Evolutionary conservation across 2,888 invertebrate genomes (phyloP).

Genomic region (Saturnia japonica): DNA sequence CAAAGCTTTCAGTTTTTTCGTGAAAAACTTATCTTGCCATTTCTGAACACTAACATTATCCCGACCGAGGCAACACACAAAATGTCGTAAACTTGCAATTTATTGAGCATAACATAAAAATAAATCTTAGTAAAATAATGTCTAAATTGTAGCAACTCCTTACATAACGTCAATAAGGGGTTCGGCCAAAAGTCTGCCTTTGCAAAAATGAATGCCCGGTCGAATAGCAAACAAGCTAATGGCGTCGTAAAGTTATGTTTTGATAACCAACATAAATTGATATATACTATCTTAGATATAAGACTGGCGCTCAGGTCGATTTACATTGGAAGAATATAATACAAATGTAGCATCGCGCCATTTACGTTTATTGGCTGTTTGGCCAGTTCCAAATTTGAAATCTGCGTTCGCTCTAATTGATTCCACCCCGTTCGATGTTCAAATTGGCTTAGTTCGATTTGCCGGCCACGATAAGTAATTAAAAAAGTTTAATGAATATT

Average conservation of each 20-base stretch:
- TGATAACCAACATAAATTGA: slow-evolving; percentile 46
- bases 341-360: slow-evolving; percentile 62
- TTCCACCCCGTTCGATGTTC: slow-evolving; percentile 56
- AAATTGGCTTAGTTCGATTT: slow-evolving; percentile 34
- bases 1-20: background rate
- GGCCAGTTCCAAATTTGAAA: slow-evolving; percentile 63
- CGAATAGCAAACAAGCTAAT: slow-evolving; percentile 70
- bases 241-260: slow-evolving; percentile 59
- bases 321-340: slow-evolving; percentile 47
- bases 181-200: slow-evolving; percentile 48
- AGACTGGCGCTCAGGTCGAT: slow-evolving; percentile 38
- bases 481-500: slow-evolving; percentile 1
- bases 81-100: slow-evolving; percentile 14
- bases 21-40: background rate
- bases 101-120: slow-evolving; percentile 15
- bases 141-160: slow-evolving; percentile 15
- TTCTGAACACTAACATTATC: background rate
- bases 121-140: slow-evolving; percentile 21
- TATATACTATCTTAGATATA: slow-evolving; percentile 29
- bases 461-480: slow-evolving; percentile 8
- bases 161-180: slow-evolving; percentile 20
- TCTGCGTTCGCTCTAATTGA: slow-evolving; percentile 68
- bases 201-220: slow-evolving; percentile 57
- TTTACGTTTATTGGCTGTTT: slow-evolving; percentile 75
- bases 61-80: background rate